phyloP scores from a whole-genome alignment of 2,797 vertebrate genomes.

The Glyptemys insculpta region DNA sequence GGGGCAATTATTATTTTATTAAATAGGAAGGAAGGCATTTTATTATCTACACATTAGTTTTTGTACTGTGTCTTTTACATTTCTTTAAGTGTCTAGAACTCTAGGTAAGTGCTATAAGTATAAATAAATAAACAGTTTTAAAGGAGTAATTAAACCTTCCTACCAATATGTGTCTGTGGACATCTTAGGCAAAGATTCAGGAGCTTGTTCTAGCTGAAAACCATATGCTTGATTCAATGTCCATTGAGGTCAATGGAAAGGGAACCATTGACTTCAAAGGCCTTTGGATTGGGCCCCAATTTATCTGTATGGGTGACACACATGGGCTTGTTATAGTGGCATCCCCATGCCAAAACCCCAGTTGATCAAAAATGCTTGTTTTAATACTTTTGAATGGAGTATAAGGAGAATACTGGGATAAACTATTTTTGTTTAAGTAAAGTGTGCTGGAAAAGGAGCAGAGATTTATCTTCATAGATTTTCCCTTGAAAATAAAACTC shows the following conservation, averaged over 20 bases:
- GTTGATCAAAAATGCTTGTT: not conserved
- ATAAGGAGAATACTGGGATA: not conserved
- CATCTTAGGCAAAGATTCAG: not conserved
- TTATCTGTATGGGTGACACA: not conserved
- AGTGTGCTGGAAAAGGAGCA: not conserved
- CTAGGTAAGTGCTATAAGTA: not conserved
- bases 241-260: not conserved
- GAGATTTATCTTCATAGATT: not conserved
- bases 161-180: not conserved
- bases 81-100: not conserved
- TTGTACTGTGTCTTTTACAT: not conserved
- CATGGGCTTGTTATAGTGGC: not conserved
- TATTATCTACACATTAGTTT: not conserved
- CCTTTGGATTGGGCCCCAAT: not conserved
- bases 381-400: not conserved
- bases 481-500: not conserved
- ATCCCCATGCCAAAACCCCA: not conserved
- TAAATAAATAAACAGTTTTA: not conserved
- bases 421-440: not conserved
- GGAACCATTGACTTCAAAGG: not conserved
- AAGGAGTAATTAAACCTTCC: not conserved
- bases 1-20: fast-evolving
- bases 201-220: not conserved
- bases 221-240: not conserved
- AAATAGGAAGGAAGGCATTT: not conserved